Evolutionary conservation across 2,797 vertebrate species (phyloP).

Genomic region (Coendou prehensilis): DNA sequence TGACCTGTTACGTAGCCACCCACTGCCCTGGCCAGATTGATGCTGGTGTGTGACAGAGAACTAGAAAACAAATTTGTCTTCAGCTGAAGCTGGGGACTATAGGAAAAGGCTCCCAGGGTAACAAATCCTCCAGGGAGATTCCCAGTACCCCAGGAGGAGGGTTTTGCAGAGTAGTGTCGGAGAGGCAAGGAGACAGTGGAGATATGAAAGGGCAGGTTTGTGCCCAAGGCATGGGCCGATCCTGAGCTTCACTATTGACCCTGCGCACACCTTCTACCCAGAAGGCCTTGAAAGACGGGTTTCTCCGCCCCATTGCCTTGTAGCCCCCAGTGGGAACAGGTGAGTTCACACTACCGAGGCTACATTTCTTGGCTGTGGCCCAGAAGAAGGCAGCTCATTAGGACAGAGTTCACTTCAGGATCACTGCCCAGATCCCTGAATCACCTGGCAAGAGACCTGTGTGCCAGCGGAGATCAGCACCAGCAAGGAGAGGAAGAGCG

Average conservation of each 20-base stretch:
- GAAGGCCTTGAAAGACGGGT: not conserved
- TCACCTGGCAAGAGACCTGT: not conserved
- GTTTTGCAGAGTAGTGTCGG: not conserved
- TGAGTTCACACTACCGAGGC: not conserved
- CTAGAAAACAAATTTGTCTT: not conserved
- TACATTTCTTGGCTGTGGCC: not conserved
- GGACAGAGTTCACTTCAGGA: rapidly evolving
- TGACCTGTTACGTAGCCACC: not conserved
- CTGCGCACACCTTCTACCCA: too few species aligned
- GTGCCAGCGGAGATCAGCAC: not conserved
- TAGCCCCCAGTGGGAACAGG: not conserved
- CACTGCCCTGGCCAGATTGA: not conserved
- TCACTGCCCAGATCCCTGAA: too few species aligned
- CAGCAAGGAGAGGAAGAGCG: not conserved
- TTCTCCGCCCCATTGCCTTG: not conserved
- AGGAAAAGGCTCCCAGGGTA: not conserved
- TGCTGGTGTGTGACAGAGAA: not conserved
- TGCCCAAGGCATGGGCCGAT: rapidly evolving
- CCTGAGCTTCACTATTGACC: not conserved
- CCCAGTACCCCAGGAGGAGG: not conserved
- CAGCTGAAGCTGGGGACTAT: not conserved
- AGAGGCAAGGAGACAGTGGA: not conserved
- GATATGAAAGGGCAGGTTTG: not conserved
- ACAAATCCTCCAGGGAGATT: not conserved
- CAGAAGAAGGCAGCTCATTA: not conserved